Evolutionary conservation across 2,888 invertebrate genomes (phyloP).

Genomic region (Frankliniella fusca): DNA sequence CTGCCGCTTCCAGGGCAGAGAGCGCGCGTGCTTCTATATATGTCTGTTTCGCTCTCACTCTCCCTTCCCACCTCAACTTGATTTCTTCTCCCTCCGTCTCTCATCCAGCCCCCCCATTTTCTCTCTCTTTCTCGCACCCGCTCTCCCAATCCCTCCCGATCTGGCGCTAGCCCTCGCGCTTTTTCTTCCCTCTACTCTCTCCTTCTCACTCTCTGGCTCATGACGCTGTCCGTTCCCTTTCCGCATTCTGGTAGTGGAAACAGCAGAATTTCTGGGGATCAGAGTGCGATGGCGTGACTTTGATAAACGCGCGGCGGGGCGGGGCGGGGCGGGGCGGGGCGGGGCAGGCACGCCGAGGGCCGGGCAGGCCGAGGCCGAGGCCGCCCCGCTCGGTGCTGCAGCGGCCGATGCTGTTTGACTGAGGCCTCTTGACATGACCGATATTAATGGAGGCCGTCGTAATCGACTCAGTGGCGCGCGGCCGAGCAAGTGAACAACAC

Average conservation of each 20-base stretch:
- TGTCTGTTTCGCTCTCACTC: too few species aligned
- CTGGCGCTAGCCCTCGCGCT: too few species aligned
- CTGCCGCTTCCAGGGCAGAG: constrained; percentile 11
- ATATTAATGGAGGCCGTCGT: neutral
- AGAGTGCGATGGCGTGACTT: constrained; percentile 1
- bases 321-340: constrained; percentile 10
- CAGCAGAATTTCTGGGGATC: neutral
- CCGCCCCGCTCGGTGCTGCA: neutral
- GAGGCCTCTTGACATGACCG: neutral
- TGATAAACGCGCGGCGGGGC: constrained; percentile 12
- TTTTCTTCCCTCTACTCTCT: too few species aligned
- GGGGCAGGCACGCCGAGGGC: too few species aligned
- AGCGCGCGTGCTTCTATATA: too few species aligned
- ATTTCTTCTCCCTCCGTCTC: neutral
- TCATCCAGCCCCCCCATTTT: too few species aligned
- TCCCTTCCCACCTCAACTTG: too few species aligned
- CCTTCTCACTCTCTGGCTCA: neutral
- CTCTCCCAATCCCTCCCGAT: too few species aligned
- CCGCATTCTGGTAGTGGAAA: neutral
- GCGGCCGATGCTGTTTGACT: neutral
- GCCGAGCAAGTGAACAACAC: too few species aligned
- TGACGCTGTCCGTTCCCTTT: neutral
- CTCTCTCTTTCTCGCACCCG: too few species aligned
- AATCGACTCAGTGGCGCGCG: too few species aligned
- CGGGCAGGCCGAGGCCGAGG: neutral